Conservation (phyloP, 2,113 vertebrate species). For the Euleptes europaea region DNA sequence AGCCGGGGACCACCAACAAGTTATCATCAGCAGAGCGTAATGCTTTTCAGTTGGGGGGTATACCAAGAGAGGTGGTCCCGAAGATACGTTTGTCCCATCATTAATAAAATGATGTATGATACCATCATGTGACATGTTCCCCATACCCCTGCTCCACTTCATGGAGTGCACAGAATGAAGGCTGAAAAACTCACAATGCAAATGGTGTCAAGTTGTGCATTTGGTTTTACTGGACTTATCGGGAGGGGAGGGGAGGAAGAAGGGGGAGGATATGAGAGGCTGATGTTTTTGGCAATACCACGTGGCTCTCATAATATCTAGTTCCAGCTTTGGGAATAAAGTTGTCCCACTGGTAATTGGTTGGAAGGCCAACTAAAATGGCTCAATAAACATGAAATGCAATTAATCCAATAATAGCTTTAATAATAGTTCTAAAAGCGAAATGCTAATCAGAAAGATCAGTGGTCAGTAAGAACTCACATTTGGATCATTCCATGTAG, state of each 20-base stretch:
- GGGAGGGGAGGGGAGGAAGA: not conserved
- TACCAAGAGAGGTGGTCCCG: no score
- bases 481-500: not conserved
- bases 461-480: not conserved
- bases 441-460: constrained; percentile 5
- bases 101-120: no score
- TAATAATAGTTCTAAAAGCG: not conserved
- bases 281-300: not conserved
- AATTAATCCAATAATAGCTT: constrained; percentile 5
- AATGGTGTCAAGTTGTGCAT: not conserved
- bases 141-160: not conserved
- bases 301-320: not conserved
- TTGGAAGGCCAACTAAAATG: not conserved
- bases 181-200: not conserved
- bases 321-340: not conserved
- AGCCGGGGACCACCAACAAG: no score
- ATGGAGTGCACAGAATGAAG: not conserved
- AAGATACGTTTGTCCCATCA: no score
- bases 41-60: no score
- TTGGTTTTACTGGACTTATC: not conserved
- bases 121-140: no score
- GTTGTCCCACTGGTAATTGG: not conserved
- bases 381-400: not conserved
- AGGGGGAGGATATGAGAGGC: not conserved
- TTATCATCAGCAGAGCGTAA: no score